A percentile compares a stretch with the other conserved stretches of the same genome.
Conservation (phyloP, 2,888 invertebrate genomes). For the Acheta domesticus region DNA sequence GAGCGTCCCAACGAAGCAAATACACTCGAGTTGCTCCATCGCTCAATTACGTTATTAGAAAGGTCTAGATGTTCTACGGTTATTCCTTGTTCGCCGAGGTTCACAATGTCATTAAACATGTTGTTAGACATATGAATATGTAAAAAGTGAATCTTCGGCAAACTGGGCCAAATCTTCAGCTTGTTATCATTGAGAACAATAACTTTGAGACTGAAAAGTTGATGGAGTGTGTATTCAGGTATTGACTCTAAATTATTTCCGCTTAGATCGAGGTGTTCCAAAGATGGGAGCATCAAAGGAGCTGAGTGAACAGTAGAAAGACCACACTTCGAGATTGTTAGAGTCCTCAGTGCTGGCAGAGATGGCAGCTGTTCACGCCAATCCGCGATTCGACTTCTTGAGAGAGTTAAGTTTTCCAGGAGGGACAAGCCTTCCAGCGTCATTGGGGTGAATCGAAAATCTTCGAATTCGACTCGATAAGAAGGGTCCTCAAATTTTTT, state of each 20-base stretch:
- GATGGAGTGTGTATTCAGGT: background rate
- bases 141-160: background rate
- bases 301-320: too few relatives aligned
- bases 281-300: background rate
- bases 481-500: background rate
- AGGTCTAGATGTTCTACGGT: background rate
- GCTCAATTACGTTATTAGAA: background rate
- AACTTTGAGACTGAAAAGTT: background rate
- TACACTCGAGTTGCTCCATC: background rate
- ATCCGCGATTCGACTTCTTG: background rate
- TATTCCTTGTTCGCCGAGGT: background rate
- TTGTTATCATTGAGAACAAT: background rate
- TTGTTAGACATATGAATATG: background rate
- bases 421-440: background rate
- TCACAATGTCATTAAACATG: background rate
- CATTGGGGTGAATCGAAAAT: background rate
- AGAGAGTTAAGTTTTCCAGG: background rate
- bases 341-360: background rate
- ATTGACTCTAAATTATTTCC: background rate
- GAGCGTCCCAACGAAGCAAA: background rate
- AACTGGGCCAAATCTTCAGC: background rate
- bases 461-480: background rate
- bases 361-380: background rate
- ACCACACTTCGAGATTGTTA: too few relatives aligned
- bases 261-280: background rate